Evolutionary conservation across 2,797 vertebrate species (phyloP), one percentile per base, ranked within the genome.

Genomic region (Sebastes cheni): DNA sequence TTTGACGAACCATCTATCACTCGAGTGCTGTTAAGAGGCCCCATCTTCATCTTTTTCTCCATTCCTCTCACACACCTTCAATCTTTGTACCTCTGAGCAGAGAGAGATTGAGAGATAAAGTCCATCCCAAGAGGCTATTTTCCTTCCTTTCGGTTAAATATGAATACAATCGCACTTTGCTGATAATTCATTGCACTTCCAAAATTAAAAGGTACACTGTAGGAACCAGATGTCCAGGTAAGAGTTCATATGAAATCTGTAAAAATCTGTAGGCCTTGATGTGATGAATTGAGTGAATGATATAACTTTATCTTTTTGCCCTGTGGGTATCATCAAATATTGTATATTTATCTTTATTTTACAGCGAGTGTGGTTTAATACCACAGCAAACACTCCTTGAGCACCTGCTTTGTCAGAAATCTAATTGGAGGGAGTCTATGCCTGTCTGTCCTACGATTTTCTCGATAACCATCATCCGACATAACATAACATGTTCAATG

Each of bases 1-100:
- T 80, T 77, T 73, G 79, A 80, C 69, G 78, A 88, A 79, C 76
- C 34, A 36, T 75, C 73, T 50, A 72, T 90, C 80, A 81, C 72
- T 71, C 32, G 66, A 75, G 70, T 14, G 34, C 59, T 14, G 55
- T 42, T 29, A 14, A 39, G 29, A 32, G 75, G 75, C 70, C 72
- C 55, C 32, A 56, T 69, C 73, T 32, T 55, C 23, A 8, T 60
- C 36, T 39, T 27, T 54, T 23, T 58, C 39, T 59, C 29, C 29
- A 39, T 68, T 56, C 20, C 36, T 81, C 25, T 56, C 1, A 2
- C 25, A 67, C 22, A 59, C 2, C 25, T 14, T 67, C 36, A 4
- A 25, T 52, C 8, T 13, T 7, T 36, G 7, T 20, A 20, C 11
- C 16, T 36, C 46, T 29, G 50, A 12, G 5, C 73, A 66, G 4